Evolutionary conservation across 2,888 invertebrate genomes (phyloP), one percentile per base, ranked within the genome.

Genomic region (Subacronicta megacephala): DNA sequence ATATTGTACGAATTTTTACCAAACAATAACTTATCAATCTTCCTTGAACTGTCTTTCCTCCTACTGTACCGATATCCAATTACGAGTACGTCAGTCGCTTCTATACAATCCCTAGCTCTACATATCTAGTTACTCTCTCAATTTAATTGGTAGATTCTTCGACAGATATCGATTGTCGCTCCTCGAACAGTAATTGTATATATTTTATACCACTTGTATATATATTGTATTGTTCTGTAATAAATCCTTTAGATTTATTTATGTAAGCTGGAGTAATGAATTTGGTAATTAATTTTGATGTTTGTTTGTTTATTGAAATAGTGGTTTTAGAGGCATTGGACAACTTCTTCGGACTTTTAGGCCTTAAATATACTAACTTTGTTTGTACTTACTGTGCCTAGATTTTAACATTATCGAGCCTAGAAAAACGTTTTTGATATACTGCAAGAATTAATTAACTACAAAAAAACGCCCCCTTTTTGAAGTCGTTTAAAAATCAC

Each of bases 131-230:
- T 87, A 85, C 83, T 82, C 83, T 85, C 74, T 77, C 83, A 75
- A 82, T 90, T 88, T 90, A 90, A 90, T 90, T 90, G 90, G 89
- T 85, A 86, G 90, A 91, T 90, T 84, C 84, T 84, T 81, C 75
- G 79, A 75, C 62, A 73, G 89, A 88, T 90, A 89, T 83, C 80
- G 85, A 83, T 83, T 83, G 80, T 75, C 67, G 62, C 47, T 42
- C 18, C 29, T 42, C 20, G 7, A 15, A 15, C 13, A 44, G 26
- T 61, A 67, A 72, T 64, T 61, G 54, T 71, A 60, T 59, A 70
- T 59, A 60, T 50, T 41, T 56, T 56, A 64, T 38, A 59, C 40
- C n/a, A 23, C 47, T 42, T 47, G 20, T 50, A 50, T 57, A 23
- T 62, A 57, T 45, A 58, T 54, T 53, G 60, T 65, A 66, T 67